Conservation (phyloP, 2,888 invertebrate genomes). For the Neuroscelio doddi region DNA sequence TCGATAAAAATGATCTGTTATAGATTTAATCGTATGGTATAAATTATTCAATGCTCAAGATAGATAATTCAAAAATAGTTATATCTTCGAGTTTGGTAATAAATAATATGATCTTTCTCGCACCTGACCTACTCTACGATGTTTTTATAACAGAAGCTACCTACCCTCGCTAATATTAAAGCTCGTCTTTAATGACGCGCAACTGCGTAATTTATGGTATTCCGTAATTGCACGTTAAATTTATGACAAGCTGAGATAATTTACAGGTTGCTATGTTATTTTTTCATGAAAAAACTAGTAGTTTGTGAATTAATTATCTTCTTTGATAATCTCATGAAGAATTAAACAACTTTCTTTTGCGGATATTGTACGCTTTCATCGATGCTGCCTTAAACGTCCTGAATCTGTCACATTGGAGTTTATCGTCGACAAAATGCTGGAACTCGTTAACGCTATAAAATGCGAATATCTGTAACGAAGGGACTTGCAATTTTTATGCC, state of each 20-base stretch:
- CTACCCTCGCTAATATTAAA: slow-evolving; percentile 29
- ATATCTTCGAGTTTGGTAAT: slow-evolving; percentile 17
- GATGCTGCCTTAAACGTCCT: no score
- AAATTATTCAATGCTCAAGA: no score
- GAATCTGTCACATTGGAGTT: slow-evolving; percentile 49
- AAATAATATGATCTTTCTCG: slow-evolving; percentile 20
- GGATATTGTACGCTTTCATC: no score
- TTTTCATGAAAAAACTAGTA: slow-evolving; percentile 21
- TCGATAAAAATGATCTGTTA: no score
- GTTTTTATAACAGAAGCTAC: slow-evolving; percentile 20
- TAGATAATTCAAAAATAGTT: no score
- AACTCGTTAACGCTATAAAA: slow-evolving; percentile 67
- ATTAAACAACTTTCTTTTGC: no score
- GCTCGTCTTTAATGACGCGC: slow-evolving; percentile 65
- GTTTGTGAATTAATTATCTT: slow-evolving; percentile 38
- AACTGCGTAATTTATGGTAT: slow-evolving; percentile 36
- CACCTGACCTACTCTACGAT: slow-evolving; percentile 2
- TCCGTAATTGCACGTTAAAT: slow-evolving; percentile 31
- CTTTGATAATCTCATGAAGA: no score
- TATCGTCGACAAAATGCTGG: slow-evolving; percentile 65
- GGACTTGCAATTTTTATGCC: slow-evolving; percentile 58
- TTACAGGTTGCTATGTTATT: slow-evolving; percentile 28
- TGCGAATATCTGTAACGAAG: slow-evolving; percentile 64
- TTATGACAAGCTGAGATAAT: slow-evolving; percentile 31
- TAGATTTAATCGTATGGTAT: no score